Percentiles rank a stretch among this genome's conserved stretches.
Conservation (phyloP, 1,140 invertebrate species). For the Lordiphosa clarofinis region DNA sequence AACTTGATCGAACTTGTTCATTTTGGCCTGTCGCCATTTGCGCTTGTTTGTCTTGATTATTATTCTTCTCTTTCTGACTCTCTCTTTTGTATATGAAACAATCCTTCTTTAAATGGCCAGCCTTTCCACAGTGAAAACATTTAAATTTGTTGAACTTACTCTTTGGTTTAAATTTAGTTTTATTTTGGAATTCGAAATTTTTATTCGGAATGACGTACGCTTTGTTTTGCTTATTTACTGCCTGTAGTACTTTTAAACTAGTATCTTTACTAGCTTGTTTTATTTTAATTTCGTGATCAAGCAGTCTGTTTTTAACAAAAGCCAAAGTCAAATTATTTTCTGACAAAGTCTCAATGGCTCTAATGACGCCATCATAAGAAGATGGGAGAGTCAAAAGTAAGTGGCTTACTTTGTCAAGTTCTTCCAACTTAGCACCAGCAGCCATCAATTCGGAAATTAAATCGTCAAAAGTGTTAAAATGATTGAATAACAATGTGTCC, state of each 20-base stretch:
- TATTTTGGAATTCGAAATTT: too few relatives aligned
- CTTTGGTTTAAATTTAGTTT: neutral
- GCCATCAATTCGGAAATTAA: conserved; percentile 70
- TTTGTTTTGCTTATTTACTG: too few relatives aligned
- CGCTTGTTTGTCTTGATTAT: too few relatives aligned
- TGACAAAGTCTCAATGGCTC: neutral
- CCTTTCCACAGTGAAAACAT: too few relatives aligned
- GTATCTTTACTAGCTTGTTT: too few relatives aligned
- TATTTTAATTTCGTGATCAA: neutral
- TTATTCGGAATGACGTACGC: neutral
- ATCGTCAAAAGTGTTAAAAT: conserved; percentile 76
- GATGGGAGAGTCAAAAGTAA: conserved; percentile 1
- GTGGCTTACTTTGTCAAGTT: conserved; percentile 55
- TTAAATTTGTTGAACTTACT: too few relatives aligned
- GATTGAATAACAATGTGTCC: conserved; percentile 60
- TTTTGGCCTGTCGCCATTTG: too few relatives aligned
- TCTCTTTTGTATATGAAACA: neutral
- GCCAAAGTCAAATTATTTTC: neutral
- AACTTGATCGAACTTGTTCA: too few relatives aligned
- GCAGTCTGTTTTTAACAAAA: conserved; percentile 1
- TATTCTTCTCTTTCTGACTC: too few relatives aligned
- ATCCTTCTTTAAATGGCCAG: too few relatives aligned
- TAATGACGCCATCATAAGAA: conserved; percentile 6
- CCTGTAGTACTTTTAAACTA: too few relatives aligned
- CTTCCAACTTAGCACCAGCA: conserved; percentile 74